Conservation (phyloP, 1,140 invertebrate genomes). For the Thaumatotibia leucotreta region DNA sequence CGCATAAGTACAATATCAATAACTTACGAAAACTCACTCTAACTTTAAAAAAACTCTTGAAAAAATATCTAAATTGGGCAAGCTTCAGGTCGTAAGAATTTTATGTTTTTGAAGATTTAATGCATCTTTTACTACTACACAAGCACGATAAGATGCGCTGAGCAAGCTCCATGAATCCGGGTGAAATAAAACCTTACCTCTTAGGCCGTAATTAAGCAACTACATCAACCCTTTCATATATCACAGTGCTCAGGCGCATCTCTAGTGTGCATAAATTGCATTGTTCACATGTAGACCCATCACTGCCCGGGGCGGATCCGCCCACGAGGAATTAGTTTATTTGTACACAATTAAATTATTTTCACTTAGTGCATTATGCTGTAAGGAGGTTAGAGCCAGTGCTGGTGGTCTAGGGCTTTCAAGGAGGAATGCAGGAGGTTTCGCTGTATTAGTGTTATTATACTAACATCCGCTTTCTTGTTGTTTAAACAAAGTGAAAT, state of each 20-base stretch:
- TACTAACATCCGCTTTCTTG: not conserved
- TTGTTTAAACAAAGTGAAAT: too few species aligned
- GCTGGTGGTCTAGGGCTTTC: conserved; percentile 1
- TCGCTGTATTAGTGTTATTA: not conserved
- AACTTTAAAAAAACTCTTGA: too few species aligned
- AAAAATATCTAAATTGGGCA: too few species aligned
- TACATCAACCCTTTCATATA: not conserved
- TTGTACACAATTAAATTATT: conserved; percentile 14
- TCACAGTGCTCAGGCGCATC: conserved; percentile 1
- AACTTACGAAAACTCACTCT: too few species aligned
- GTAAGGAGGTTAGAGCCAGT: conserved; percentile 9
- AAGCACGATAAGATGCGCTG: not conserved
- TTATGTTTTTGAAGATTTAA: too few species aligned
- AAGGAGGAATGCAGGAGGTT: conserved; percentile 8
- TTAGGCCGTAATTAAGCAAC: conserved; percentile 8
- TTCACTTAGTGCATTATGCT: conserved; percentile 13
- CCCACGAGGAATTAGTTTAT: conserved; percentile 10
- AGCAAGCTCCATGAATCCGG: not conserved
- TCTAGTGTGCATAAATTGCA: conserved; percentile 13
- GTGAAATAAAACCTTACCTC: not conserved
- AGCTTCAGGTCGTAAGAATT: too few species aligned
- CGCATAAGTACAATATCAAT: too few species aligned
- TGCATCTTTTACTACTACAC: too few species aligned
- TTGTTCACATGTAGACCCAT: conserved; percentile 13
- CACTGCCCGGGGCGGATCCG: not conserved